A percentile compares a stretch with the other conserved stretches of the same genome.
Conservation (phyloP, 2,797 vertebrate genomes). For the Paramormyrops hopkinsi region DNA sequence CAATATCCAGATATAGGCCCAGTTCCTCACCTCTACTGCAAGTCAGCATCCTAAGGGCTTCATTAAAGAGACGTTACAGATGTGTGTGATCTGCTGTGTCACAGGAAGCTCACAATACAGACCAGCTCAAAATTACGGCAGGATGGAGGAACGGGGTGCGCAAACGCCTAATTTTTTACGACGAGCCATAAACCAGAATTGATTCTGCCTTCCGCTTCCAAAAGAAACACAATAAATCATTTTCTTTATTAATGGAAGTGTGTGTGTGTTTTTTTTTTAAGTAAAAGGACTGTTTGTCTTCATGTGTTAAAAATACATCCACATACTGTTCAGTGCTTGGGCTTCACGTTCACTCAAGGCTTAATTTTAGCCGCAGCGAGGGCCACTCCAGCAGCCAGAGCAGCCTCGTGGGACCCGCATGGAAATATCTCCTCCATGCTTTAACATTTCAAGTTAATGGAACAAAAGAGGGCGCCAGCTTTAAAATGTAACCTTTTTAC, state of each 20-base stretch:
- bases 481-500: neutral
- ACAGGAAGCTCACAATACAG: neutral
- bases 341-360: slow-evolving; percentile 21
- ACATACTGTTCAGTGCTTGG: neutral
- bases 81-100: neutral
- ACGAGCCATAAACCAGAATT: slow-evolving; percentile 20
- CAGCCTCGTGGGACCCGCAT: slow-evolving; percentile 34
- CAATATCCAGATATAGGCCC: neutral
- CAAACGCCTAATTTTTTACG: slow-evolving; percentile 19
- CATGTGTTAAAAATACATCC: slow-evolving; percentile 25
- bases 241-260: slow-evolving; percentile 32
- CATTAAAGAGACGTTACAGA: slow-evolving; percentile 15
- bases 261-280: slow-evolving; percentile 21
- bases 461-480: neutral
- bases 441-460: slow-evolving; percentile 28
- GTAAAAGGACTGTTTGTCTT: slow-evolving; percentile 37
- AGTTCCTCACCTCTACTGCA: neutral
- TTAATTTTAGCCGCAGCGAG: slow-evolving; percentile 42
- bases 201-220: slow-evolving; percentile 12
- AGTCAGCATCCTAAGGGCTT: neutral
- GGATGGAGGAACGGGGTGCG: neutral
- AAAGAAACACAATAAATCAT: slow-evolving; percentile 22
- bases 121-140: slow-evolving; percentile 7
- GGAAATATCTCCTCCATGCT: slow-evolving; percentile 32
- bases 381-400: slow-evolving; percentile 36